A percentile compares a stretch with the other conserved stretches of the same genome.
These are phyloP conservation scores for Drosophila jambulina DNA, from an alignment of 1,140 invertebrate species.

Conservation along the genomic window DNA sequence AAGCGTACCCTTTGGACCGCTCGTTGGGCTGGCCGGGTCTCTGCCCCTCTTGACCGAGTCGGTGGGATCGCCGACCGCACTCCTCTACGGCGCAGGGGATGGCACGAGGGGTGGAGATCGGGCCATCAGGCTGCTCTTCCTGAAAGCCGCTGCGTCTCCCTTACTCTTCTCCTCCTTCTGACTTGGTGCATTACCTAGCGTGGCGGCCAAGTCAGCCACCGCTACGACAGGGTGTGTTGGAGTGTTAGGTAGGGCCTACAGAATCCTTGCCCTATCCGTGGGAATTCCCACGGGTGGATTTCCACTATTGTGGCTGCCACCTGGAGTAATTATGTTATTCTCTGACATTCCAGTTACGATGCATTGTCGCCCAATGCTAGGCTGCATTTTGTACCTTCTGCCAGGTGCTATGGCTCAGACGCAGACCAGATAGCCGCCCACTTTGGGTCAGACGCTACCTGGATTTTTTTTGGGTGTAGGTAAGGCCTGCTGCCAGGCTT, in stretches of 20 bases:
- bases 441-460: background rate
- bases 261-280: background rate
- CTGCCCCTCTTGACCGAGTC: background rate
- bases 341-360: background rate
- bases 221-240: background rate
- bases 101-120: no score
- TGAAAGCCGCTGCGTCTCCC: no score
- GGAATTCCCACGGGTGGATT: background rate
- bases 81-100: no score
- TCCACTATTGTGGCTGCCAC: background rate
- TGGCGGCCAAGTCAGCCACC: background rate
- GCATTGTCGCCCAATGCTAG: background rate
- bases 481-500: no score
- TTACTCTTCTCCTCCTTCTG: background rate
- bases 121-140: no score
- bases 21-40: background rate
- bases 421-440: background rate
- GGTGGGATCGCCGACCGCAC: no score
- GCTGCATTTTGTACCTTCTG: background rate
- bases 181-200: background rate
- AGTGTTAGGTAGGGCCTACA: background rate
- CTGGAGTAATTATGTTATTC: background rate
- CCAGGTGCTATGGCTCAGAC: background rate
- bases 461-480: no score
- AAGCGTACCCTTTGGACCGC: no score